Base-by-base conservation (phyloP, 2,888 invertebrate genomes). In the Macropis europaea region DNA sequence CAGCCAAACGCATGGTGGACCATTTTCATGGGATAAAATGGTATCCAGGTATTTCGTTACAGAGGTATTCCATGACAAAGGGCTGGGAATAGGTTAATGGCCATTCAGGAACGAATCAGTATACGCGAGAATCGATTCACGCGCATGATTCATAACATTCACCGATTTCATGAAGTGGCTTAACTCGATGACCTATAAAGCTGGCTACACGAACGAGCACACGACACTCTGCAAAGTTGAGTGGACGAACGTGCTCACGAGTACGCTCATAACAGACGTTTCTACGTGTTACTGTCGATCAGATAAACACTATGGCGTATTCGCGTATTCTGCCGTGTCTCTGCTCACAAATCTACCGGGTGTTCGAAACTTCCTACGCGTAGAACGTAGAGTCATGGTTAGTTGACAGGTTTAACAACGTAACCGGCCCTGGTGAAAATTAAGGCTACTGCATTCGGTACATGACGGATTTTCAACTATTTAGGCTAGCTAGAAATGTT, bases 141-240 rank as follows among this genome's bases (percentile, higher is more conserved):
- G 28, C 13, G 15, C 45, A 48, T 38, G 60, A 69, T 67, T 70
- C 56, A 59, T 43, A 13, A 24, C 15, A 24, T 48, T 53, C 50
- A 42, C 24, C 69, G 67, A 71, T 62, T 70, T 56, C 66, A 61
- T 45, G 52, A 43, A 61, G 78, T 70, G 68, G 77, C 67, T 70
- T 64, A 54, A 61, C 72, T 68, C 66, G 76, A 82, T 79, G 78
- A 82, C 83, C 79, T 77, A 80, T 77, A 82, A 84, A 83, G 73
- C 77, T 74, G 74, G 76, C 76, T 79, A 67, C 77, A 71, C 66
- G 43, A 11, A 43, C 22, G 26, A 19, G 22, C 17, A 30, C 42
- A 64, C 47, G 47, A 40, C 43, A 30, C 56, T 22, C 48, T 43
- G 54, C 40, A 59, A 70, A 61, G 57, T 57, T 56, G 43, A 48